phyloP scores from a whole-genome alignment of 2,113 vertebrate genomes.

The Egretta garzetta region DNA sequence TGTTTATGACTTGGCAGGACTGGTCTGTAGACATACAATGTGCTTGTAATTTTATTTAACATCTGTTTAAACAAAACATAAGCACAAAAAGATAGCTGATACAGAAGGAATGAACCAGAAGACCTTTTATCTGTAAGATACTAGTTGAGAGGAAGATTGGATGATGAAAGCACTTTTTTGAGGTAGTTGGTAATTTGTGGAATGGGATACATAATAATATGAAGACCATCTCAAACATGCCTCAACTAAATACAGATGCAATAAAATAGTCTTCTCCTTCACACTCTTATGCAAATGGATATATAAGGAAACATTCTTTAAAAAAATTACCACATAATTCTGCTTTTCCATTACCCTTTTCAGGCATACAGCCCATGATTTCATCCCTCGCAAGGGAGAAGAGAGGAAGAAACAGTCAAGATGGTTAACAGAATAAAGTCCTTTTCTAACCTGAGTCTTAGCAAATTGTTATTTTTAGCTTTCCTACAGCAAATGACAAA shows the following conservation, averaged over 20 bases:
- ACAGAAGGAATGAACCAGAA: constrained; percentile 16
- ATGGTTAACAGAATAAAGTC: not conserved
- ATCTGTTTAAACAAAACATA: constrained; percentile 44
- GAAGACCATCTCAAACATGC: not conserved
- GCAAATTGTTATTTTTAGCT: not conserved
- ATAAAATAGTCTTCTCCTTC: not conserved
- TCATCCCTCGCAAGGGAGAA: not conserved
- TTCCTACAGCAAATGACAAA: constrained; percentile 14
- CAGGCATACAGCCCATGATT: not conserved
- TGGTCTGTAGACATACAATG: not conserved
- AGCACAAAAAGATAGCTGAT: constrained; percentile 20
- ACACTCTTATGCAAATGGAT: not conserved
- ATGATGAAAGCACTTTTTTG: constrained; percentile 1
- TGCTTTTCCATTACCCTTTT: not conserved
- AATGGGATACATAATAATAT: not conserved
- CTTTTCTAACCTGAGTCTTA: not conserved
- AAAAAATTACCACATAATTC: not conserved
- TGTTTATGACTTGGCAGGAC: constrained; percentile 29
- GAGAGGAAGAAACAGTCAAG: not conserved
- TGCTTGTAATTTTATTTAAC: constrained; percentile 18
- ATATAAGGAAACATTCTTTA: not conserved
- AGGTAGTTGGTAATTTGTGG: not conserved
- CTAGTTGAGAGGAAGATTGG: constrained; percentile 26
- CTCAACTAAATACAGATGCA: not conserved
- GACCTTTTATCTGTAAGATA: constrained; percentile 48